phyloP scores from a whole-genome alignment of 2,888 invertebrate species.

The Hermaeophaga mercurialis region DNA sequence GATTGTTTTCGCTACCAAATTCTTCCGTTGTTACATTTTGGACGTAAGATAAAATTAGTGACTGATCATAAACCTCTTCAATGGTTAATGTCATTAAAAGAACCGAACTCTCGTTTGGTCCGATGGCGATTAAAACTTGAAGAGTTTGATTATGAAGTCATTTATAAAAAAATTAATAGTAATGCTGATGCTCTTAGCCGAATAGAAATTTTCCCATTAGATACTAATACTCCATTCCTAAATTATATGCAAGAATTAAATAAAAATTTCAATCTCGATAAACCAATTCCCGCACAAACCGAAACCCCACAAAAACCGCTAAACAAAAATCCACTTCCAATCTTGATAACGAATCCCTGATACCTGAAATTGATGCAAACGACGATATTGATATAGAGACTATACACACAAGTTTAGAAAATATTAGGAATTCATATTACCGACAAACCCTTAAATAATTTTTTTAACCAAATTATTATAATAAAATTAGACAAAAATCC shows the following conservation, averaged over 20 bases:
- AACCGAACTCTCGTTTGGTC: neutral
- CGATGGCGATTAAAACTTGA: neutral
- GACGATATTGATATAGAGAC: conserved; percentile 10
- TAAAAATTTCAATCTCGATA: neutral
- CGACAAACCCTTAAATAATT: conserved; percentile 10
- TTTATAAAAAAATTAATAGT: neutral
- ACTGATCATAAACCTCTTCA: neutral
- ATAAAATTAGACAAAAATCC: conserved; percentile 9
- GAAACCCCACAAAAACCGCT: neutral
- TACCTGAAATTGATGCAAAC: neutral
- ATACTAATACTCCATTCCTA: neutral
- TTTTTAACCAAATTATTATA: conserved; percentile 12
- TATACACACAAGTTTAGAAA: conserved; percentile 9
- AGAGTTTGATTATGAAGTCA: neutral
- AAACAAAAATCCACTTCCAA: too few relatives aligned
- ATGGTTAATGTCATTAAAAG: neutral
- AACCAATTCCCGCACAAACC: neutral
- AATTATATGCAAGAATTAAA: neutral
- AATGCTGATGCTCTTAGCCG: neutral
- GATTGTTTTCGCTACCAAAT: neutral
- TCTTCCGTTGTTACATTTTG: neutral
- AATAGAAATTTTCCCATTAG: neutral
- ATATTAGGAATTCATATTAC: conserved; percentile 19
- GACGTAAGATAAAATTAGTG: neutral
- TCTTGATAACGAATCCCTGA: neutral